These are phyloP conservation scores for Leuciscus waleckii DNA, from an alignment of 2,797 vertebrate genomes.

Conservation along the genomic window DNA sequence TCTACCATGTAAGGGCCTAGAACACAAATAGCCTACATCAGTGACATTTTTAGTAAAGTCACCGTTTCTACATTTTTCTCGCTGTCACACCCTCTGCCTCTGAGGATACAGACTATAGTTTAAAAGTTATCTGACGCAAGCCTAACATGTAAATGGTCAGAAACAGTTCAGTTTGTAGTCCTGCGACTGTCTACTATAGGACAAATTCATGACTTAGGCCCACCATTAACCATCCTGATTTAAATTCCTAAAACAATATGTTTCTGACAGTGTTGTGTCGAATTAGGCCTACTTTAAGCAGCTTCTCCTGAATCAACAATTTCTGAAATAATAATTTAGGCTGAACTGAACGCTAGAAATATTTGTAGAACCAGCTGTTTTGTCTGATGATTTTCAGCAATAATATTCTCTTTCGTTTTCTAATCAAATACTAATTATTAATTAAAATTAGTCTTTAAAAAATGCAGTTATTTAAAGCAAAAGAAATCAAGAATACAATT, in stretches of 20 bases:
- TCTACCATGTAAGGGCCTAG: constrained; percentile 88
- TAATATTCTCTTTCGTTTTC: neutral
- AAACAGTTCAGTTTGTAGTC: neutral
- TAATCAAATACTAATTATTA: neutral
- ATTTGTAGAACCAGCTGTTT: neutral
- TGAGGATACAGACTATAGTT: neutral
- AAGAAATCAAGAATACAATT: neutral
- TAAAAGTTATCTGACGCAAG: neutral
- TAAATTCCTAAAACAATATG: neutral
- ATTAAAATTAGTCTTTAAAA: neutral
- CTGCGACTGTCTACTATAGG: neutral
- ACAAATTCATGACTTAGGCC: neutral
- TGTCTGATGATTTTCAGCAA: neutral
- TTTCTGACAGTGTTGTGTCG: neutral
- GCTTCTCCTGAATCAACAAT: neutral
- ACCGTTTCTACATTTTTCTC: neutral
- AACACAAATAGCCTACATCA: neutral
- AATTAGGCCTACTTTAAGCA: neutral
- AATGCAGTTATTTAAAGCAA: neutral
- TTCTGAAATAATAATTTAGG: neutral
- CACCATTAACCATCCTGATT: neutral
- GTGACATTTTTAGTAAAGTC: neutral
- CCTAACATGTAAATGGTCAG: neutral
- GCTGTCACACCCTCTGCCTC: neutral
- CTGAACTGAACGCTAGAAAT: neutral